These are phyloP conservation scores for Drosophila ohnishii DNA, from an alignment of 1,140 invertebrate species.

Conservation along the genomic window DNA sequence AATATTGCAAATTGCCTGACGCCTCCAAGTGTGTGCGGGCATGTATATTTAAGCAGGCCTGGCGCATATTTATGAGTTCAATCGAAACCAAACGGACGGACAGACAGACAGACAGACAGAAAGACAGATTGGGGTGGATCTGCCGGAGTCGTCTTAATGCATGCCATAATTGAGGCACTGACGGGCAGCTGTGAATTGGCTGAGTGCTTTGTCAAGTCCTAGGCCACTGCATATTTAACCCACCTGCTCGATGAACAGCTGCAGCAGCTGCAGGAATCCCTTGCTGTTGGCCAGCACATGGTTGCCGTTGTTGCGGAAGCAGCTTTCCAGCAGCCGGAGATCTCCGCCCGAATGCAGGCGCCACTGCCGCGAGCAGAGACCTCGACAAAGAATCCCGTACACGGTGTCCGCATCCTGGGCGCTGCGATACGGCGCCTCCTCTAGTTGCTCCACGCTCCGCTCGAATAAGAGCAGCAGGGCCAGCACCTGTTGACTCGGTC, in stretches of 20 bases:
- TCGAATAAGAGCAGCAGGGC: constrained; percentile 71
- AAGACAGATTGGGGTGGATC: constrained; percentile 2
- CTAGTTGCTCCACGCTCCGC: constrained; percentile 66
- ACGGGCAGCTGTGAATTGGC: constrained; percentile 41
- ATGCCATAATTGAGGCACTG: constrained; percentile 47
- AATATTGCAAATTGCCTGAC: constrained; percentile 53
- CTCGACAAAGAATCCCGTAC: constrained; percentile 58
- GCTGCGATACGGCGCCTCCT: constrained; percentile 43
- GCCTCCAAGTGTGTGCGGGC: constrained; percentile 37
- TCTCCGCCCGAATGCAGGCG: constrained; percentile 51
- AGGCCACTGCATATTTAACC: constrained; percentile 41
- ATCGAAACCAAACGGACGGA: constrained; percentile 11
- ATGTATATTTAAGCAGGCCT: constrained; percentile 44
- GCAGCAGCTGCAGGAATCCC: constrained; percentile 72
- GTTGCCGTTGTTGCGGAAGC: constrained; percentile 77
- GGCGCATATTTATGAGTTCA: constrained; percentile 56
- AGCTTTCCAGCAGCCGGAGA: constrained; percentile 67
- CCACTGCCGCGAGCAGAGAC: constrained; percentile 48
- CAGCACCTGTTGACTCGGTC: constrained; percentile 72
- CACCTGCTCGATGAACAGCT: constrained; percentile 74
- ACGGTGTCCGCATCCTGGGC: constrained; percentile 68
- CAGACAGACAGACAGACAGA: constrained; percentile 12
- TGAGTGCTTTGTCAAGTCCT: constrained; percentile 33
- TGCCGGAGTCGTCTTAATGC: constrained; percentile 27
- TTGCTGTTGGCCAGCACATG: constrained; percentile 79